These are phyloP conservation scores for Lepidocyrtoides sp. DNA, from an alignment of 2,888 invertebrate genomes.

Conservation along the genomic window DNA sequence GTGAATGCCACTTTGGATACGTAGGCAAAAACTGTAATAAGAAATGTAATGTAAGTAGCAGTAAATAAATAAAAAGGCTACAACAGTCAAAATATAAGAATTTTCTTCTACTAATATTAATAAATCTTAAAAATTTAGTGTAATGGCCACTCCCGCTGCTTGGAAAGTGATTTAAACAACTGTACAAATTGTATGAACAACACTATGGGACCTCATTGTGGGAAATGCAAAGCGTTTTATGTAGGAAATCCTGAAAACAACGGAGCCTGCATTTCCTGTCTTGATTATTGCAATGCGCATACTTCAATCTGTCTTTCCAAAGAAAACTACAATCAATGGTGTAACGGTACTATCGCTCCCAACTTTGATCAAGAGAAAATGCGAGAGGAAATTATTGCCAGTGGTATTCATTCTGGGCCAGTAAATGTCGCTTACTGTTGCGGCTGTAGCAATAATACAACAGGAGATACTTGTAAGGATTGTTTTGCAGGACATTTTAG, in stretches of 20 bases:
- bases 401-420: slow-evolving; percentile 87
- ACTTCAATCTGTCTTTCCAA: slow-evolving; percentile 92
- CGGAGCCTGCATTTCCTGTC: slow-evolving; percentile 95
- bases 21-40: slow-evolving; percentile 97
- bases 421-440: slow-evolving; percentile 93
- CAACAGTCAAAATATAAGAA: too few relatives aligned
- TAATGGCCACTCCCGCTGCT: slow-evolving; percentile 97
- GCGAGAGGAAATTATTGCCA: slow-evolving; percentile 60
- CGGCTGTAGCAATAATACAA: slow-evolving; percentile 93
- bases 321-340: slow-evolving; percentile 85
- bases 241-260: slow-evolving; percentile 96
- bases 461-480: slow-evolving; percentile 93
- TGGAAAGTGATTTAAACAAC: slow-evolving; percentile 93
- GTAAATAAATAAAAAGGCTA: too few relatives aligned
- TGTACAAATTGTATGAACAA: slow-evolving; percentile 96
- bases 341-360: slow-evolving; percentile 61
- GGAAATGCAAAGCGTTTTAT: slow-evolving; percentile 95
- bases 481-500: slow-evolving; percentile 91
- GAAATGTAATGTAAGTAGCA: slow-evolving; percentile 96
- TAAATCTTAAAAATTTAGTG: too few relatives aligned
- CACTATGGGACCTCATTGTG: slow-evolving; percentile 97
- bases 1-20: slow-evolving; percentile 97
- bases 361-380: slow-evolving; percentile 59
- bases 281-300: slow-evolving; percentile 96
- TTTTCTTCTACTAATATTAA: too few relatives aligned